A percentile compares a stretch with the other conserved stretches of the same genome.
Conservation (phyloP, 2,113 vertebrate genomes). For the Nesoenas mayeri region DNA sequence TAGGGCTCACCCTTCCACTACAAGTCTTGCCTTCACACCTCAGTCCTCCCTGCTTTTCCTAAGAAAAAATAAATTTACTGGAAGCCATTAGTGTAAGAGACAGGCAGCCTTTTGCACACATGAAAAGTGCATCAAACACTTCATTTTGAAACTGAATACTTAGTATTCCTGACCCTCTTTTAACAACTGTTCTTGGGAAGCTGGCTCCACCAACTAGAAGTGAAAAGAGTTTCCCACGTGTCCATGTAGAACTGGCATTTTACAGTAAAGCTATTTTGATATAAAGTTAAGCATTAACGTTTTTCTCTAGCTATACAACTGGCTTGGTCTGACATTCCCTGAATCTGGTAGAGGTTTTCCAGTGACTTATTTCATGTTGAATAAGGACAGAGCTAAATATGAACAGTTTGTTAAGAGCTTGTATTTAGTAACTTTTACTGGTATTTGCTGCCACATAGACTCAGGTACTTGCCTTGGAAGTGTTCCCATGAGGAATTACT, state of each 20-base stretch:
- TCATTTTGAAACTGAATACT: not conserved
- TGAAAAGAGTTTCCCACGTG: fast-evolving
- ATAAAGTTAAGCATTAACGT: not conserved
- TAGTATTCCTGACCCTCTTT: not conserved
- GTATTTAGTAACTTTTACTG: not conserved
- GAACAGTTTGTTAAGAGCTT: not conserved
- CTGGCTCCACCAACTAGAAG: not conserved
- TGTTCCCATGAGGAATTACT: not conserved
- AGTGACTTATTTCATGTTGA: not conserved
- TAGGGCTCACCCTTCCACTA: not conserved
- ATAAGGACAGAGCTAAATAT: not conserved
- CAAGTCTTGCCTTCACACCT: not conserved
- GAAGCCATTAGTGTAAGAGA: not conserved
- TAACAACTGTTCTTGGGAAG: not conserved
- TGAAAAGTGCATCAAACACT: not conserved
- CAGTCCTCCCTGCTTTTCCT: not conserved
- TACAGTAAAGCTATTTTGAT: not conserved
- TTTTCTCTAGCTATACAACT: not conserved
- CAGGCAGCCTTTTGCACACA: not conserved
- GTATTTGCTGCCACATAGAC: not conserved
- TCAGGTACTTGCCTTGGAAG: not conserved
- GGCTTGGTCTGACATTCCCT: not conserved
- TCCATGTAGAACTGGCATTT: not conserved
- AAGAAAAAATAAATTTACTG: not conserved
- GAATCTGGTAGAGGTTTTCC: not conserved